phyloP scores from a whole-genome alignment of 2,113 vertebrate genomes.

The Eptesicus fuscus region DNA sequence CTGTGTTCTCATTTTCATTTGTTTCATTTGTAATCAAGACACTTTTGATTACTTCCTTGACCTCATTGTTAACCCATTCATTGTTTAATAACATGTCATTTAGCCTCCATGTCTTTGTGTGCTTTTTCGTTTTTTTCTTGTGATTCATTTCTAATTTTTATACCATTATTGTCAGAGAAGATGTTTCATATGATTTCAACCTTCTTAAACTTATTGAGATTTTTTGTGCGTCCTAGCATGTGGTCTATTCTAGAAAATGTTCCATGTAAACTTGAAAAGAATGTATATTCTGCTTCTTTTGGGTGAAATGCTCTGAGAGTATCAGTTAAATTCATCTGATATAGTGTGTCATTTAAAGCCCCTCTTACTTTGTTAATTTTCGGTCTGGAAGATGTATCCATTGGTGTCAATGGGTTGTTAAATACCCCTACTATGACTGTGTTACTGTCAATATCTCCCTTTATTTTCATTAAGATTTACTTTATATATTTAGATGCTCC shows the following conservation, averaged over 20 bases:
- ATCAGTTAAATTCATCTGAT: neutral
- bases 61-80: neutral
- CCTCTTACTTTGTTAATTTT: neutral
- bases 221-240: neutral
- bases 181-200: neutral
- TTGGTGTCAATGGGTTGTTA: neutral
- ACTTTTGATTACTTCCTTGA: neutral
- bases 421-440: neutral
- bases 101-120: neutral
- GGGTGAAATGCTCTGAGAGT: neutral
- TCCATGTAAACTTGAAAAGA: too few species aligned
- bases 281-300: neutral
- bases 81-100: neutral
- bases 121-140: neutral
- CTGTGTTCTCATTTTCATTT: neutral
- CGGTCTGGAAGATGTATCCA: too few species aligned
- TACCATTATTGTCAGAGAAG: neutral
- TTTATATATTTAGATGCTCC: neutral
- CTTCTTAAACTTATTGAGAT: neutral
- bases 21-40: neutral
- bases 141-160: neutral
- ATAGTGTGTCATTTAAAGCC: neutral
- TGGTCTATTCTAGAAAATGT: neutral
- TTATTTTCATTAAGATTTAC: neutral
- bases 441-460: neutral